A percentile compares a stretch with the other conserved stretches of the same genome.
phyloP scores from a whole-genome alignment of 1,140 invertebrate species.

The Brachionus rotundiformis region DNA sequence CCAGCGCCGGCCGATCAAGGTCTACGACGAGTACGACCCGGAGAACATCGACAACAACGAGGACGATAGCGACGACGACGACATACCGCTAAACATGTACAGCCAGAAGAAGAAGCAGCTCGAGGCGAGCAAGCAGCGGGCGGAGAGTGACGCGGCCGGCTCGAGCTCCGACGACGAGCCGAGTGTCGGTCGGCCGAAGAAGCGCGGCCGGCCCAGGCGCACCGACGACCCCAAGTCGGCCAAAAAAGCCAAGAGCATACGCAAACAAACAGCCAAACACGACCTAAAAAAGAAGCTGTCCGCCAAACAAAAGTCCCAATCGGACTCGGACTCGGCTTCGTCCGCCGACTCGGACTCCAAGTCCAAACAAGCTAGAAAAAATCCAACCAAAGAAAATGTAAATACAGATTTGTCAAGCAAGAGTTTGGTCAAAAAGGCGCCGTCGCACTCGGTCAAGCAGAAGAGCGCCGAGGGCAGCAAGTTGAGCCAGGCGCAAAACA shows the following conservation, averaged over 20 bases:
- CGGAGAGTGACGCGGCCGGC: not conserved
- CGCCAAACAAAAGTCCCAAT: not conserved
- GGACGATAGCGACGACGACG: slow-evolving; percentile 12
- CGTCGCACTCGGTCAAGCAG: not conserved
- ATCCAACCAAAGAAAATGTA: slow-evolving; percentile 17
- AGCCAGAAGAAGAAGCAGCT: not conserved
- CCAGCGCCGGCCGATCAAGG: slow-evolving; percentile 18
- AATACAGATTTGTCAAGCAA: slow-evolving; percentile 12
- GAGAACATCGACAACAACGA: slow-evolving; percentile 28
- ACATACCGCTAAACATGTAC: slow-evolving; percentile 20
- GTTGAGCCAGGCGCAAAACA: slow-evolving; percentile 8
- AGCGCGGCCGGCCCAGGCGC: not conserved
- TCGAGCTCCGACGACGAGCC: not conserved
- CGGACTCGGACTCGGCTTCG: not conserved
- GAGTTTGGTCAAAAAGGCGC: not conserved
- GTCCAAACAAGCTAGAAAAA: slow-evolving; percentile 14
- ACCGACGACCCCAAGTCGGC: not conserved
- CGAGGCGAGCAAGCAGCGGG: not conserved
- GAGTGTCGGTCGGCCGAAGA: not conserved
- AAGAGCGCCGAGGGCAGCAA: not conserved
- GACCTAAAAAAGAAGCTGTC: not conserved
- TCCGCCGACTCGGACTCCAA: not conserved
- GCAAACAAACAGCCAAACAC: not conserved
- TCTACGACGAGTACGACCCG: slow-evolving; percentile 44
- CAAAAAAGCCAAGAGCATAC: not conserved